Conservation (phyloP, 2,113 vertebrate genomes). For the Spea bombifrons region DNA sequence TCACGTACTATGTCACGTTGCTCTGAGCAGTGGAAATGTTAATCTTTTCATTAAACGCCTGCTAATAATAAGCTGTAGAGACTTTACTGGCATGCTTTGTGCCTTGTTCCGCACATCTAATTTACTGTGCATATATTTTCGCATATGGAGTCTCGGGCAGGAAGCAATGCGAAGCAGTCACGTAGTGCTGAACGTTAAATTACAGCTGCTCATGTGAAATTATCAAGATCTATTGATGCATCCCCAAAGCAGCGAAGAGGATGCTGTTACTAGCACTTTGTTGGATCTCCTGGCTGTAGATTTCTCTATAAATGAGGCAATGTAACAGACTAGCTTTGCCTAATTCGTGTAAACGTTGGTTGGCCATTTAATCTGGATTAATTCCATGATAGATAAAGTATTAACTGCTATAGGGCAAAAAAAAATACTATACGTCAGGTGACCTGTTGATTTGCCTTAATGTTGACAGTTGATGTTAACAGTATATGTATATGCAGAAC, state of each 20-base stretch:
- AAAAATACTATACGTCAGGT: not conserved
- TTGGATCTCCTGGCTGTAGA: constrained; percentile 34
- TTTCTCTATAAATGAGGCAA: constrained; percentile 38
- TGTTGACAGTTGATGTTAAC: too few species aligned
- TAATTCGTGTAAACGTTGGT: constrained; percentile 6
- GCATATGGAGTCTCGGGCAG: constrained; percentile 32
- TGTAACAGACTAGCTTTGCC: constrained; percentile 16
- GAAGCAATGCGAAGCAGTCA: constrained; percentile 29
- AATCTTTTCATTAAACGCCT: not conserved
- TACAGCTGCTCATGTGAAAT: constrained; percentile 46
- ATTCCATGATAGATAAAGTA: not conserved
- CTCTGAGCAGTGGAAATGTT: not conserved
- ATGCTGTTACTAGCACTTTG: constrained; percentile 40
- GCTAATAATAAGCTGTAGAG: not conserved
- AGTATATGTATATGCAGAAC: too few species aligned
- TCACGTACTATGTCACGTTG: too few species aligned
- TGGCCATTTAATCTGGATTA: constrained; percentile 20
- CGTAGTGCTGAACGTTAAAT: constrained; percentile 40
- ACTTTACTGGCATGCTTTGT: constrained; percentile 7
- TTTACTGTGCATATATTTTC: constrained; percentile 42
- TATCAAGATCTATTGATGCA: constrained; percentile 48
- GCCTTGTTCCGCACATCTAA: constrained; percentile 20
- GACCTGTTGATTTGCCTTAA: not conserved
- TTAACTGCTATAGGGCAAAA: constrained; percentile 7
- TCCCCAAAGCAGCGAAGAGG: constrained; percentile 43